phyloP scores from a whole-genome alignment of 2,888 invertebrate species.

The Campaea margaritaria region DNA sequence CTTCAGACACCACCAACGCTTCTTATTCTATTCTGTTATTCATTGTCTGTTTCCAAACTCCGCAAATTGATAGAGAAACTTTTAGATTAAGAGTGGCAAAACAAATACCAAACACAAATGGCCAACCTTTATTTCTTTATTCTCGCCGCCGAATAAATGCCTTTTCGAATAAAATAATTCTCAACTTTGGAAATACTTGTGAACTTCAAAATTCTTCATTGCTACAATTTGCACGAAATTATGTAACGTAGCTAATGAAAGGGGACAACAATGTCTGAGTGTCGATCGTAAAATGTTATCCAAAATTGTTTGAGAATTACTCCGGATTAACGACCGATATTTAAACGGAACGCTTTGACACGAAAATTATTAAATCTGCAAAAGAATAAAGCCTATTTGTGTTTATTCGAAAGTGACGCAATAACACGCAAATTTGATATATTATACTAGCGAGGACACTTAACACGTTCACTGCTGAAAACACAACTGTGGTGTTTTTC shows the following conservation, averaged over 20 bases:
- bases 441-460: no score
- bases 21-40: background rate
- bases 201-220: conserved; percentile 39
- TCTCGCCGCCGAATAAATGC: conserved; percentile 31
- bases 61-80: background rate
- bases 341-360: conserved; percentile 1
- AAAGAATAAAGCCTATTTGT: no score
- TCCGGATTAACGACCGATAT: background rate
- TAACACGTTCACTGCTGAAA: no score
- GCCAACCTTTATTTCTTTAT: background rate
- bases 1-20: background rate
- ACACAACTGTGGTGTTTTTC: no score
- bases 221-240: conserved; percentile 40
- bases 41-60: conserved; percentile 1
- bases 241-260: conserved; percentile 31
- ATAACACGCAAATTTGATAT: no score
- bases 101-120: background rate
- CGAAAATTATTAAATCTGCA: no score
- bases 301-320: conserved; percentile 24
- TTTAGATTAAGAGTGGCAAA: conserved; percentile 1
- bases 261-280: conserved; percentile 40
- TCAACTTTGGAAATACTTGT: conserved; percentile 27
- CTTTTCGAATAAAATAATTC: conserved; percentile 34
- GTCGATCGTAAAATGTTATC: conserved; percentile 37
- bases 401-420: no score